Evolutionary conservation across 2,888 invertebrate genomes (phyloP), one percentile per base, ranked within the genome.

Genomic region (Melinaea marsaeus): DNA sequence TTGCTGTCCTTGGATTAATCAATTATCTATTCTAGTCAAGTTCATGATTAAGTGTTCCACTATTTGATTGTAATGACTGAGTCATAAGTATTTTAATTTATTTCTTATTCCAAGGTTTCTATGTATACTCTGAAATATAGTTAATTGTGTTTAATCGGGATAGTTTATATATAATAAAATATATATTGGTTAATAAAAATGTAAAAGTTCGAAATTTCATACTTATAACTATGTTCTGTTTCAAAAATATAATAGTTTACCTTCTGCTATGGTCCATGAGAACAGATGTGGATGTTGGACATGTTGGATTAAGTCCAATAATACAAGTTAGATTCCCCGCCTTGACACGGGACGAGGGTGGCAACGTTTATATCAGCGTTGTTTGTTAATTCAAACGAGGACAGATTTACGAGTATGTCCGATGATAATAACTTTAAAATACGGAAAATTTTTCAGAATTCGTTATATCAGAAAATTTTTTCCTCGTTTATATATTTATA

Each of bases 21-120:
- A 72, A 66, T 74, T 74, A 74, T 76, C 79, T 80, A 79, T 79
- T 80, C 76, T 79, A 69, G 72, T 72, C 71, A 73, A 54, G 63
- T 61, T 66, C 56, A 57, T 74, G 75, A 79, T 78, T 76, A 78
- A 74, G 73, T 72, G 71, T 74, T 75, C 71, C 68, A 76, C 69
- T 75, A 57, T 59, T 68, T 60, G 51, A 63, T 35, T 57, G 47
- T 59, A 56, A 61, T 55, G 59, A 57, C 32, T 51, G 51, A 51
- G 3, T 51, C 51, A 51, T 32, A 9, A 32, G 32, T 11, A 32
- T 22, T 51, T 32, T 32, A 32, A 6, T 51, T 32, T 51, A 51
- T 22, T 42, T 48, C 13, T 48, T 4, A 13, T 32, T 32, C 11
- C 51, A 32, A 51, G 51, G 51, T 48, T 48, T 51, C 32, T 51